Conservation (phyloP, 2,888 invertebrate genomes). For the Disparrhopalites patrizii region DNA sequence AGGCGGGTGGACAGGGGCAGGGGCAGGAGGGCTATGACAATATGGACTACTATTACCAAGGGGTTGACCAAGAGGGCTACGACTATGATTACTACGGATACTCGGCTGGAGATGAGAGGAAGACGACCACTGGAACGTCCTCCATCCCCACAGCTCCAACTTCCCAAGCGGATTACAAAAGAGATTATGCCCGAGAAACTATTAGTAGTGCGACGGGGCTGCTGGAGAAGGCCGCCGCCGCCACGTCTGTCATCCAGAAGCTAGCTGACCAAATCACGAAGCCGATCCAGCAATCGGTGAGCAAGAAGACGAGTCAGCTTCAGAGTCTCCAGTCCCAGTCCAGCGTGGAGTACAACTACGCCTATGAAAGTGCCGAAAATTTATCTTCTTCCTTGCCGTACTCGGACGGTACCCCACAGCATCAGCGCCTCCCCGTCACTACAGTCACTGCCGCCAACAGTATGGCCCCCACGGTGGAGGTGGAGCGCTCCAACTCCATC, state of each 20-base stretch:
- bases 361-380: slow-evolving; percentile 66
- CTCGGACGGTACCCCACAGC: neutral
- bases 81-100: slow-evolving; percentile 24
- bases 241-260: neutral
- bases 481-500: slow-evolving; percentile 43
- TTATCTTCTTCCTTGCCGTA: slow-evolving; percentile 48
- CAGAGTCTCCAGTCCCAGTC: slow-evolving; percentile 38
- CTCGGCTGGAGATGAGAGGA: slow-evolving; percentile 6
- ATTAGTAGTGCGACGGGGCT: neutral
- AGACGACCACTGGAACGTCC: too few relatives aligned
- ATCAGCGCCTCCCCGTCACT: neutral
- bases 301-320: slow-evolving; percentile 27
- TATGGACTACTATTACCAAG: slow-evolving; percentile 32
- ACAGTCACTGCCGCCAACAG: neutral
- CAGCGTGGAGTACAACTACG: slow-evolving; percentile 68
- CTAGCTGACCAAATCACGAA: neutral
- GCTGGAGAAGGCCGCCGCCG: neutral
- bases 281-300: neutral
- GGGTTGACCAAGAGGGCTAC: slow-evolving; percentile 30
- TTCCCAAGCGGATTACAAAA: slow-evolving; percentile 23
- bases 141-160: too few relatives aligned
- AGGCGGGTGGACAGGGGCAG: slow-evolving; percentile 10
- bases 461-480: neutral
- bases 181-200: slow-evolving; percentile 26
- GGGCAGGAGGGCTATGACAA: slow-evolving; percentile 36